A percentile compares a stretch with the other conserved stretches of the same genome.
Conservation (phyloP, 2,888 invertebrate genomes). For the Caenorhabditis sulstoni region DNA sequence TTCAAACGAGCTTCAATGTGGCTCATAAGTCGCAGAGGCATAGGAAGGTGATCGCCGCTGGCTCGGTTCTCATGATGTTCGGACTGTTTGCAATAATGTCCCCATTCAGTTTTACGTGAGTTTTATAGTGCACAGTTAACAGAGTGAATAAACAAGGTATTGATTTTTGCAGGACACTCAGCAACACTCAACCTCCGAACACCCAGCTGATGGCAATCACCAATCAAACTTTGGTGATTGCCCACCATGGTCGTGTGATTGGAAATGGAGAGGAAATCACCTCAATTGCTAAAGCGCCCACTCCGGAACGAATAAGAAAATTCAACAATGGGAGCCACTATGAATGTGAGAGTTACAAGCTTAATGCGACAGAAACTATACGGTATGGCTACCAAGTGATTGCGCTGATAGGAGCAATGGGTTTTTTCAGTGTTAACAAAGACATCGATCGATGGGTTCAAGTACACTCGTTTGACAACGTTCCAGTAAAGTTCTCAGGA, state of each 20-base stretch:
- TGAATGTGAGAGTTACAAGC: constrained; percentile 42
- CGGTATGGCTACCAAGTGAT: constrained; percentile 25
- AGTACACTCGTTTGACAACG: constrained; percentile 63
- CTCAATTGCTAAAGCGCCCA: background rate
- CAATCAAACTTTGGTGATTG: constrained; percentile 12
- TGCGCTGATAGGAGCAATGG: no score
- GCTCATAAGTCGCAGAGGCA: background rate
- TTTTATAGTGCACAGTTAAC: background rate
- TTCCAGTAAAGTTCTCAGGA: constrained; percentile 35
- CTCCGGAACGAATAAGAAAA: background rate
- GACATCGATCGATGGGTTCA: constrained; percentile 75
- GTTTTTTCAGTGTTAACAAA: constrained; percentile 73
- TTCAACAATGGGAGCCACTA: constrained; percentile 11
- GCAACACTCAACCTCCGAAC: background rate
- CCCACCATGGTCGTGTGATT: constrained; percentile 22
- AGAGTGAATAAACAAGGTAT: background rate
- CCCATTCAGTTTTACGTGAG: constrained; percentile 28
- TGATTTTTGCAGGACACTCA: background rate
- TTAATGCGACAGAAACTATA: constrained; percentile 62
- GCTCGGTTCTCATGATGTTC: constrained; percentile 57
- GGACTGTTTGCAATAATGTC: constrained; percentile 56
- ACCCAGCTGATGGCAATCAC: constrained; percentile 9
- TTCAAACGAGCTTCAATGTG: background rate
- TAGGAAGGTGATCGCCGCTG: constrained; percentile 41
- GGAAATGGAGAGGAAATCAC: background rate